phyloP scores from a whole-genome alignment of 2,113 vertebrate genomes.

The Callospermophilus lateralis region DNA sequence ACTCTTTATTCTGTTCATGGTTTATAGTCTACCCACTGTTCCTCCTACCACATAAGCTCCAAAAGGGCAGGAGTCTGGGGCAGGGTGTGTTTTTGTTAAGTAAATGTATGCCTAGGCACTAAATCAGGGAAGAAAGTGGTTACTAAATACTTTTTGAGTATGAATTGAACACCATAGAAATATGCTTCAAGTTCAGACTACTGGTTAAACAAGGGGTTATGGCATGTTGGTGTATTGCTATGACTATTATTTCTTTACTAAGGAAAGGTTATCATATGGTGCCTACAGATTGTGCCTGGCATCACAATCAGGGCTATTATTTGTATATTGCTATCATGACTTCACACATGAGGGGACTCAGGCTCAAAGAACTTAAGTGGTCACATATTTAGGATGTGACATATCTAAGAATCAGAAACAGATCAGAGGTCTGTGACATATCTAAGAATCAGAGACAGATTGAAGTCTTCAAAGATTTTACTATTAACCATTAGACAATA shows the following conservation, averaged over 20 bases:
- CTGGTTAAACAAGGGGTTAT: not conserved
- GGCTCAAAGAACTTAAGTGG: not conserved
- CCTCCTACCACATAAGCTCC: not conserved
- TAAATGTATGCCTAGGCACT: not conserved
- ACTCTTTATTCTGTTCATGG: not conserved
- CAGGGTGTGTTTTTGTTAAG: not conserved
- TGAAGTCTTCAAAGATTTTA: not conserved
- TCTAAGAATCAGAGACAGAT: not conserved
- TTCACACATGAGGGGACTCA: not conserved
- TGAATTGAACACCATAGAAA: not conserved
- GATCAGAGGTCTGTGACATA: not conserved
- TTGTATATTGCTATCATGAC: not conserved
- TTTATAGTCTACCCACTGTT: not conserved
- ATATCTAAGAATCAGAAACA: not conserved
- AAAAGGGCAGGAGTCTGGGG: not conserved
- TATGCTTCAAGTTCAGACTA: not conserved
- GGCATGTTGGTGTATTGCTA: not conserved
- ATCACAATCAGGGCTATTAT: not conserved
- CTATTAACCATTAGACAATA: not conserved
- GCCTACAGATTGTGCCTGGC: not conserved
- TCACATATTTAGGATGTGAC: not conserved
- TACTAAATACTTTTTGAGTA: not conserved
- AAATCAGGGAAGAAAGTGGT: not conserved
- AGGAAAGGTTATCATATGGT: not conserved
- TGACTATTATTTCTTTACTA: not conserved